Base-by-base conservation (phyloP, 2,113 vertebrate genomes). In the Lepus europaeus region DNA sequence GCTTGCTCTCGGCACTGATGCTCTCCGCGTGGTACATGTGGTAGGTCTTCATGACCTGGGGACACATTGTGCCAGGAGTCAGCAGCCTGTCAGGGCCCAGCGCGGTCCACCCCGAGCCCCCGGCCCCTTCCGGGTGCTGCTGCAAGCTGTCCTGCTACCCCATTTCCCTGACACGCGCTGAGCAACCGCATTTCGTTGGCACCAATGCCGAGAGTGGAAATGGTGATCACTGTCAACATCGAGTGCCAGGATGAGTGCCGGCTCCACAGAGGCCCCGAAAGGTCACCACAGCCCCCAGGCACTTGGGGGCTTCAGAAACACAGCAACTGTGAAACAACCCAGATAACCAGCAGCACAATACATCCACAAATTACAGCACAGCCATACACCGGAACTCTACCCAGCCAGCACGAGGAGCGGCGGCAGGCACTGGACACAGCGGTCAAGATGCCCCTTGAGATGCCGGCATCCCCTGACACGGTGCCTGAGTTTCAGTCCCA, bases 11-110 rank as follows among this genome's bases (percentile, higher is more conserved):
- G 0, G 99, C 99, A 0, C 99, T 99, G 97, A 99, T 99, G 96
- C 99, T 99, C 97, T 99, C 99, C 0, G 99, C 98, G 0, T 99
- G 99, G 97, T 99, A 99, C 99, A 99, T 99, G 98, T 99, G 99
- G 98, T 99, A 99, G 0, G 99, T 99, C 98, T 99, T 99, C 99
- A 99, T 99, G 97, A 99, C 99, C 99, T 99, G 98, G 17, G 85
- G 93, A 76, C 70, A 93, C 64, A 76, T 4, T 31, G 25, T 0
- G 0, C 2, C 0, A 93, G 49, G 90, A 33, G n/a, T 76, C 77
- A 77, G 29, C 17, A 87, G 63, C 45, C 33, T 19, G 33, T 49
- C 1, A 31, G 0, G 7, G 45, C 14, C 66, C n/a, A 39, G 33
- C 25, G 16, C 0, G 5, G n/a, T 9, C 1, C 0, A 45, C 17